These are phyloP conservation scores for Cyclopterus lumpus DNA, from an alignment of 2,797 vertebrate species.

Conservation along the genomic window DNA sequence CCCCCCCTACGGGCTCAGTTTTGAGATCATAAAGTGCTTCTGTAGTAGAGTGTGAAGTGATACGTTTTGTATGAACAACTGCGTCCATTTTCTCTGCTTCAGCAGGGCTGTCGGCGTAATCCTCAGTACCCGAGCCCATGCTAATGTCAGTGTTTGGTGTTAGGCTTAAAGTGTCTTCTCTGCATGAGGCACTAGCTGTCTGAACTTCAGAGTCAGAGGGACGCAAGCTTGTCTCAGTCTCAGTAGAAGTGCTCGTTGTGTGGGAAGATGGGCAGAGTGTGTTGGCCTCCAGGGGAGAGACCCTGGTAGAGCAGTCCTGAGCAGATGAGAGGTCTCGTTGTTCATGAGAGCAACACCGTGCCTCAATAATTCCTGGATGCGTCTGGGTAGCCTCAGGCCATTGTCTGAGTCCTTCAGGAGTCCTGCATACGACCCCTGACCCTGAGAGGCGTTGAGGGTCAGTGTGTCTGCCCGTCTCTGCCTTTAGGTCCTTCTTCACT, in stretches of 20 bases:
- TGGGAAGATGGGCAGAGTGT: slow-evolving; percentile 38
- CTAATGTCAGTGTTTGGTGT: slow-evolving; percentile 46
- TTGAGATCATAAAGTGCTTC: slow-evolving; percentile 69
- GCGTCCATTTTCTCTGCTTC: slow-evolving; percentile 53
- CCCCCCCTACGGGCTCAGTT: slow-evolving; percentile 66
- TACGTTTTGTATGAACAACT: slow-evolving; percentile 39
- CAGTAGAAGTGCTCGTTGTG: slow-evolving; percentile 41
- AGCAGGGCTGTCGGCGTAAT: slow-evolving; percentile 34
- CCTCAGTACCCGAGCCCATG: slow-evolving; percentile 32
- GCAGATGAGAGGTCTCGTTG: slow-evolving; percentile 52
- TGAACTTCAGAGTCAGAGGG: slow-evolving; percentile 36
- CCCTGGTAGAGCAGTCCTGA: slow-evolving; percentile 61
- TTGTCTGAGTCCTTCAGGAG: slow-evolving; percentile 48
- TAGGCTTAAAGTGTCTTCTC: slow-evolving; percentile 42
- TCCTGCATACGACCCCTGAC: slow-evolving; percentile 42
- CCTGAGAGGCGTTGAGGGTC: slow-evolving; percentile 56
- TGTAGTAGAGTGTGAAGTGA: slow-evolving; percentile 45
- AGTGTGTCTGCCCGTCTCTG: slow-evolving; percentile 23
- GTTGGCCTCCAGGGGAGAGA: slow-evolving; percentile 37
- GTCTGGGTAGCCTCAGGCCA: slow-evolving; percentile 42
- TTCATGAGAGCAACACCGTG: slow-evolving; percentile 47
- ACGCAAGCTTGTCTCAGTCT: slow-evolving; percentile 39
- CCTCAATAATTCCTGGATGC: slow-evolving; percentile 48
- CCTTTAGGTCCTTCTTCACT: slow-evolving; percentile 50
- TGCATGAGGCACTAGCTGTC: slow-evolving; percentile 30